These are phyloP conservation scores for Alcis repandata DNA, from an alignment of 2,888 invertebrate genomes.

Conservation along the genomic window DNA sequence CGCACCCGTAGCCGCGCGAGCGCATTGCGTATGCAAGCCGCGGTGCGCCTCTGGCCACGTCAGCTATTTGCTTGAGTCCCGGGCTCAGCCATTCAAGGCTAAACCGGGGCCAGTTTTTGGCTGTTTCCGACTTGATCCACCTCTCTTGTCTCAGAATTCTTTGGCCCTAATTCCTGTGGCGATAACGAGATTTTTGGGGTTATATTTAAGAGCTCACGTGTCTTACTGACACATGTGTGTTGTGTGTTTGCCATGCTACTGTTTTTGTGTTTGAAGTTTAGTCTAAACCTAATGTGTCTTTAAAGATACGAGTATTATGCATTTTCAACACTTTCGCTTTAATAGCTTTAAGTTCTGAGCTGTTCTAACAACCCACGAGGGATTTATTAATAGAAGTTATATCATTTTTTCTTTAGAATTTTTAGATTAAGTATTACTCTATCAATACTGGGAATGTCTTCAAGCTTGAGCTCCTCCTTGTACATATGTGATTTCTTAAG, in stretches of 20 bases:
- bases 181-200: conserved; percentile 34
- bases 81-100: conserved; percentile 87
- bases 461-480: not conserved
- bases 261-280: too few relatives aligned
- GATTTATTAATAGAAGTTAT: too few relatives aligned
- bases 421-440: too few relatives aligned
- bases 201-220: conserved; percentile 19
- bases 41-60: conserved; percentile 82
- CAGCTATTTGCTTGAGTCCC: conserved; percentile 86
- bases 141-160: conserved; percentile 49
- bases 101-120: conserved; percentile 85
- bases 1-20: conserved; percentile 52
- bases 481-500: conserved; percentile 1
- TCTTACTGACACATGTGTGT: too few relatives aligned
- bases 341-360: too few relatives aligned
- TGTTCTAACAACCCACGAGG: too few relatives aligned
- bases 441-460: too few relatives aligned
- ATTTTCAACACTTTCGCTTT: not conserved
- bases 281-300: too few relatives aligned
- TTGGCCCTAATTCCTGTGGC: conserved; percentile 45
- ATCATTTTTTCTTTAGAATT: too few relatives aligned
- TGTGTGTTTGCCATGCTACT: too few relatives aligned
- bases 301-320: not conserved
- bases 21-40: conserved; percentile 85
- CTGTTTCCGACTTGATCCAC: conserved; percentile 78